These are phyloP conservation scores for Heterocephalus glaber DNA, from an alignment of 2,113 vertebrate species.

Conservation along the genomic window DNA sequence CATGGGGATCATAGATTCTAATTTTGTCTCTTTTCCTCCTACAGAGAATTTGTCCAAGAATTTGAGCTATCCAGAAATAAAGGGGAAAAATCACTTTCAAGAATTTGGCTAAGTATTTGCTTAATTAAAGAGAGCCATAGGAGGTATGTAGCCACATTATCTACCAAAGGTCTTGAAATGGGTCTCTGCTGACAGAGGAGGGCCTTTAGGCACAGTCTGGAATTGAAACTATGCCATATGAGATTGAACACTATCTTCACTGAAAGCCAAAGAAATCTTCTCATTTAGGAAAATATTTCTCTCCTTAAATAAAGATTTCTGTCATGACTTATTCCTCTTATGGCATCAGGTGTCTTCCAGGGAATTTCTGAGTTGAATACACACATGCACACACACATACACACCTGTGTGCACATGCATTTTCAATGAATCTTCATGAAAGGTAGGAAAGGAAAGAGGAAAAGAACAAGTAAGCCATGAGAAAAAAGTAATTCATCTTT, in stretches of 20 bases:
- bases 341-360: neutral
- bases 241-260: neutral
- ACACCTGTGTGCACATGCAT: neutral
- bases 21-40: neutral
- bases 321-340: neutral
- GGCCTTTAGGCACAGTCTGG: neutral
- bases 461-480: neutral
- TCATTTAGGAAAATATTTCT: constrained; percentile 47
- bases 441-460: neutral
- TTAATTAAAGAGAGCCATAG: neutral
- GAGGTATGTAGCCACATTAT: neutral
- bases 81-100: neutral
- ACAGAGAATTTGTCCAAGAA: neutral
- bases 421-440: neutral
- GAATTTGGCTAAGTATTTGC: constrained; percentile 41
- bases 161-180: neutral
- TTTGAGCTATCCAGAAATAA: constrained; percentile 21
- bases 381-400: neutral
- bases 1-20: neutral
- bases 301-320: constrained; percentile 47
- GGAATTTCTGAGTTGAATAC: neutral
- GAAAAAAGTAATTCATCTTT: neutral
- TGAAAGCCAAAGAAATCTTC: neutral
- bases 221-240: neutral
- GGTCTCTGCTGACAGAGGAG: neutral